A percentile compares a stretch with the other conserved stretches of the same genome.
Evolutionary conservation across 2,888 invertebrate species (phyloP).

Genomic region (Polydrusus tereticollis): DNA sequence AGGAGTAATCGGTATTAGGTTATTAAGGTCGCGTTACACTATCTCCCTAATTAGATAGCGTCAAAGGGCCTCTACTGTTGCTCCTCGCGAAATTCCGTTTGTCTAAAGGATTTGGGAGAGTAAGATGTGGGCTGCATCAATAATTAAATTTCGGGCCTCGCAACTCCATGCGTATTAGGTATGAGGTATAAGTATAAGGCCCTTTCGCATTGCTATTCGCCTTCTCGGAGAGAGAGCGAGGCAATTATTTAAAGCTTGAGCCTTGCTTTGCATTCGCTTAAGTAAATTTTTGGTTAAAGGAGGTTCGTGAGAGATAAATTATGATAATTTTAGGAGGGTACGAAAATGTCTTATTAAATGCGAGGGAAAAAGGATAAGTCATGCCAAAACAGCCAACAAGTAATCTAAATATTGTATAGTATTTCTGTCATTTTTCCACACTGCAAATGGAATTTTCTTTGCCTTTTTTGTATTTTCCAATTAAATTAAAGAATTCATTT

Average conservation of each 20-base stretch:
- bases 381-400: no score
- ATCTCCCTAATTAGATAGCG: background rate
- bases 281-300: background rate
- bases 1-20: no score
- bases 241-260: conserved; percentile 6
- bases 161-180: background rate
- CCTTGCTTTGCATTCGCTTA: background rate
- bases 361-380: no score
- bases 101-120: conserved; percentile 1
- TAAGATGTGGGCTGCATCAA: conserved; percentile 10
- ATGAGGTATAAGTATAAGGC: background rate
- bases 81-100: conserved; percentile 3
- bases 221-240: background rate
- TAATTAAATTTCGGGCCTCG: background rate
- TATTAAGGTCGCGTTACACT: no score
- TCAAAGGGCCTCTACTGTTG: background rate
- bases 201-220: background rate
- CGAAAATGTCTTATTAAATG: background rate
- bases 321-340: background rate
- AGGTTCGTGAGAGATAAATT: background rate
- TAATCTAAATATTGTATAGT: no score
- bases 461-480: no score
- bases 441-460: no score
- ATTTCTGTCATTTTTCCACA: no score
- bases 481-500: no score